These are phyloP conservation scores for Leguminivora glycinivorella DNA, from an alignment of 1,140 invertebrate genomes.

Conservation along the genomic window DNA sequence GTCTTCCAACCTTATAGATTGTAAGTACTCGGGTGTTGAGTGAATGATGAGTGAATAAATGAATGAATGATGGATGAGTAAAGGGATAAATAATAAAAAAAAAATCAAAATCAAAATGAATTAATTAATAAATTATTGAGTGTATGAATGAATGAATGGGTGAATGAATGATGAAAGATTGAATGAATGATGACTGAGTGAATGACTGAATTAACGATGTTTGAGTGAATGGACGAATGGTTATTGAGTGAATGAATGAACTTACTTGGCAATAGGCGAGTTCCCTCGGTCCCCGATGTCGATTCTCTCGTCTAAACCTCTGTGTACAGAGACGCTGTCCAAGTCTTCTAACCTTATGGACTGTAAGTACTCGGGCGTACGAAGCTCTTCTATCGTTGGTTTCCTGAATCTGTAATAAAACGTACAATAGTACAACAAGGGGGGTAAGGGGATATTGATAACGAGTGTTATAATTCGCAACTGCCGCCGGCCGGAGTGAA, in stretches of 20 bases:
- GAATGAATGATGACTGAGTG: no score
- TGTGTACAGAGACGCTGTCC: constrained; percentile 84
- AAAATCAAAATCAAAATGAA: no score
- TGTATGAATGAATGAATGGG: constrained; percentile 76
- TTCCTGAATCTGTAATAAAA: constrained; percentile 80
- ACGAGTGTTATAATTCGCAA: no score
- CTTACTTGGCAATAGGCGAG: constrained; percentile 60
- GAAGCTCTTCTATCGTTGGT: constrained; percentile 81
- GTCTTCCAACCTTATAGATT: constrained; percentile 73
- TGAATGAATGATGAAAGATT: no score
- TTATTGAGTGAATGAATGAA: no score
- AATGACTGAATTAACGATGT: no score
- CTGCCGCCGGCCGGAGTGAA: no score
- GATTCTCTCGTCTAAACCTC: constrained; percentile 84
- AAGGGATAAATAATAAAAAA: no score
- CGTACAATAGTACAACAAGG: not conserved
- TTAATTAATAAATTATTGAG: no score
- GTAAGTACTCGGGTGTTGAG: constrained; percentile 82
- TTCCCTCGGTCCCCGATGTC: constrained; percentile 52
- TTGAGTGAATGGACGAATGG: no score
- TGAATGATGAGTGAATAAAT: constrained; percentile 61
- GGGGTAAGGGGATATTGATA: no score
- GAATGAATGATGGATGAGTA: no score
- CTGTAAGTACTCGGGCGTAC: constrained; percentile 82
- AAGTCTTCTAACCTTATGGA: constrained; percentile 74